Conservation (phyloP, 2,888 invertebrate species). For the Embidobia sp. region DNA sequence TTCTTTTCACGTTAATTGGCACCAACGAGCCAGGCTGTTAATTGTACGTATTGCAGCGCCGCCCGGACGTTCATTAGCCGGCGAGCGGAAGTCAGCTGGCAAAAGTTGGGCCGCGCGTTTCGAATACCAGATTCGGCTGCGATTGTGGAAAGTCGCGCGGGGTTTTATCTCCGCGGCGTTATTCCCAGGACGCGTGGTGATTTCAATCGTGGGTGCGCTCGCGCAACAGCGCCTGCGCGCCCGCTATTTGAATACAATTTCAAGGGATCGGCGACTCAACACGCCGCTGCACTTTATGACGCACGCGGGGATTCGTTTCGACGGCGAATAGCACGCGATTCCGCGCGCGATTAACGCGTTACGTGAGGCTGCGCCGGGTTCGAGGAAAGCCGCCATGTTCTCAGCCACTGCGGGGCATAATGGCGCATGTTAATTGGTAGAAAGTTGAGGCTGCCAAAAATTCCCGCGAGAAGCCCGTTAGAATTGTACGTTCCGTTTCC, state of each 20-base stretch:
- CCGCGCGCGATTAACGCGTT: conserved; percentile 11
- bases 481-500: neutral
- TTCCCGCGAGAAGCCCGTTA: neutral
- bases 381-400: conserved; percentile 13
- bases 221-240: neutral
- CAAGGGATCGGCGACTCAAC: neutral
- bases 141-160: too few species aligned
- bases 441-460: conserved; percentile 27
- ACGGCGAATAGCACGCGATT: conserved; percentile 5
- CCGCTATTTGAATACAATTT: conserved; percentile 1
- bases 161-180: too few species aligned
- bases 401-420: neutral
- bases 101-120: too few species aligned
- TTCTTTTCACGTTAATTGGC: too few species aligned
- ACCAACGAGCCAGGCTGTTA: too few species aligned
- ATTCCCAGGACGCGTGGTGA: too few species aligned
- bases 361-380: conserved; percentile 11
- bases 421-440: conserved; percentile 30
- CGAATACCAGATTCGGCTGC: too few species aligned
- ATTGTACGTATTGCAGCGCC: too few species aligned
- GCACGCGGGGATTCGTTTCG: conserved; percentile 6
- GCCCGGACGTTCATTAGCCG: too few species aligned
- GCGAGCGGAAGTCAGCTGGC: too few species aligned
- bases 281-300: neutral
- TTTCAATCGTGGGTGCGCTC: neutral